Evolutionary conservation across 2,113 vertebrate genomes (phyloP).

Genomic region (Jacana jacana): DNA sequence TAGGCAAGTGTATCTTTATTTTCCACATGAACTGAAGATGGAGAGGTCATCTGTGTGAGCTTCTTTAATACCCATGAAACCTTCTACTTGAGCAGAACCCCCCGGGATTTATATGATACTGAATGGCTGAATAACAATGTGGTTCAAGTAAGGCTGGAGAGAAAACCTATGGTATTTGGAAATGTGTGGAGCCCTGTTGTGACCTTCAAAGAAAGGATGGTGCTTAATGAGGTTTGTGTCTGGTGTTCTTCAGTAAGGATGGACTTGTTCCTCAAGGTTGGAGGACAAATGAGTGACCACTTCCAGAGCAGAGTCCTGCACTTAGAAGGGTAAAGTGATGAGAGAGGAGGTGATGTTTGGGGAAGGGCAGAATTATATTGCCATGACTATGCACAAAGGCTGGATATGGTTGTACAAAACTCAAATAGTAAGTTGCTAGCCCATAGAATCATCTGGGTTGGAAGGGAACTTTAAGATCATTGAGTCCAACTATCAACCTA

Average conservation of each 20-base stretch:
- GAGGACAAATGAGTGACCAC: not conserved
- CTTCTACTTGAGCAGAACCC: not conserved
- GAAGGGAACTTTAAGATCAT: too few species aligned
- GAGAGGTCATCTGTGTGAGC: not conserved
- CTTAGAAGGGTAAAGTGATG: not conserved
- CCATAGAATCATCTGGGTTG: too few species aligned
- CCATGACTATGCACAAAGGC: not conserved
- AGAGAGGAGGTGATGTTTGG: not conserved
- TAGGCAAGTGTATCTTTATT: not conserved
- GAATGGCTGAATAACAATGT: not conserved
- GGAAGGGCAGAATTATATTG: not conserved
- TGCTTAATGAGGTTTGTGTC: not conserved
- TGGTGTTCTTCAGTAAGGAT: not conserved
- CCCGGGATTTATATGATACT: accelerated
- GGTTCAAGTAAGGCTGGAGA: not conserved
- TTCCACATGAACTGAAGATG: not conserved
- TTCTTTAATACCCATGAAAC: not conserved
- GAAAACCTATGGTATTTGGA: not conserved
- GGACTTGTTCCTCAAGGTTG: not conserved
- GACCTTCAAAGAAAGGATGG: not conserved
- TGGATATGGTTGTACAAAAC: not conserved
- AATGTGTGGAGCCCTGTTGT: not conserved
- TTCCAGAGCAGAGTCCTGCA: not conserved
- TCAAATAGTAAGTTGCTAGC: not conserved
- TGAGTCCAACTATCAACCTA: too few species aligned